These are phyloP conservation scores for Esox niger DNA, from an alignment of 2,113 vertebrate species.

Conservation along the genomic window DNA sequence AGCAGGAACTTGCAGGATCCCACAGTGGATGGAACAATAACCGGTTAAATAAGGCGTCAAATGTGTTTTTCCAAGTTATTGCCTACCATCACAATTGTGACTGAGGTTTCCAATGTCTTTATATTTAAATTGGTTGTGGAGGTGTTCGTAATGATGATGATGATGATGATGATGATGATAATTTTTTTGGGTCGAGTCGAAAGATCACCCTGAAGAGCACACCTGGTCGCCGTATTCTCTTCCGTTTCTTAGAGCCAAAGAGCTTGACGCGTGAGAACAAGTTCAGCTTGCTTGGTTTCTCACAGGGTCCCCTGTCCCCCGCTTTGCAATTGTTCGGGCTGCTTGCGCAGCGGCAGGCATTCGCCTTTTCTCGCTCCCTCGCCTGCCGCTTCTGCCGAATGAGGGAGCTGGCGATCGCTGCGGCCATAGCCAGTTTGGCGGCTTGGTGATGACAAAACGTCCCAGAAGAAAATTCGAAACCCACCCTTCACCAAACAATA, in stretches of 20 bases:
- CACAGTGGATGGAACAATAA: no score
- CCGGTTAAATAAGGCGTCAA: no score
- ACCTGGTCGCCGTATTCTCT: conserved; percentile 93
- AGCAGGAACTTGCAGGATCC: no score
- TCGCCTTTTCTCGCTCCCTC: conserved; percentile 94
- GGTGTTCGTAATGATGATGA: conserved; percentile 1
- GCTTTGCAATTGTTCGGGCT: conserved; percentile 95
- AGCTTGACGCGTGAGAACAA: conserved; percentile 97
- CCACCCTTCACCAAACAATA: conserved; percentile 61
- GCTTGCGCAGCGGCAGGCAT: conserved; percentile 90
- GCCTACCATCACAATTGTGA: no score
- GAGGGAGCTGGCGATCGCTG: conserved; percentile 97
- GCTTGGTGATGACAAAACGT: conserved; percentile 46
- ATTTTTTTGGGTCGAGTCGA: neutral
- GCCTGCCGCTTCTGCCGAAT: conserved; percentile 97
- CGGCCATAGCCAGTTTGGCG: conserved; percentile 86
- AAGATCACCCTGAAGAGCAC: conserved; percentile 52
- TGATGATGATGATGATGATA: conserved; percentile 26
- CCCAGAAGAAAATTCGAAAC: conserved; percentile 54
- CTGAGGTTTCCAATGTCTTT: no score
- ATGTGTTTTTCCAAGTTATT: no score
- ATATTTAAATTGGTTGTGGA: neutral
- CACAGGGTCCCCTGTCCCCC: conserved; percentile 51
- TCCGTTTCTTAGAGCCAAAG: conserved; percentile 94
- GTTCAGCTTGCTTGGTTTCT: conserved; percentile 91